Evolutionary conservation across 2,888 invertebrate species (phyloP).

Genomic region (Notocelia uddmanniana): DNA sequence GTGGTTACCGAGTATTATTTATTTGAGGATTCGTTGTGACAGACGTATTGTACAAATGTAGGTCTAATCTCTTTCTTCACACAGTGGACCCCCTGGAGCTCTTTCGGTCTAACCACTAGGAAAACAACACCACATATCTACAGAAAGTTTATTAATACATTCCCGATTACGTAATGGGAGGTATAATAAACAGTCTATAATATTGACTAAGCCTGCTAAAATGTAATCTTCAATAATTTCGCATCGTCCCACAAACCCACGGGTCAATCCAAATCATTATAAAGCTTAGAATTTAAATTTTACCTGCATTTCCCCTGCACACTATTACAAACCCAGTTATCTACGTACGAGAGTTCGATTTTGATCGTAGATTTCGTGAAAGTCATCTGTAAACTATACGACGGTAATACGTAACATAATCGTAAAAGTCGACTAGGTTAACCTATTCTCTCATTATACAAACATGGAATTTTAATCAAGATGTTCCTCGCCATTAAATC

Average conservation of each 20-base stretch:
- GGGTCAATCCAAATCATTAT: constrained; percentile 5
- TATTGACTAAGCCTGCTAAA: neutral
- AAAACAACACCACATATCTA: no score
- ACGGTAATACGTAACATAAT: constrained; percentile 19
- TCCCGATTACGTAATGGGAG: neutral
- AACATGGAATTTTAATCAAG: constrained; percentile 30
- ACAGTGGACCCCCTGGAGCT: no score
- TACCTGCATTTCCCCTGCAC: neutral
- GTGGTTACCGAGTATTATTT: no score
- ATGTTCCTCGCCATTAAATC: constrained; percentile 21
- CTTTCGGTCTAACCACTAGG: no score
- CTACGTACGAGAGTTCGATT: neutral
- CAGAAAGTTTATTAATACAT: no score
- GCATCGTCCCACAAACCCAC: constrained; percentile 18
- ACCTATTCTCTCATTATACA: constrained; percentile 21
- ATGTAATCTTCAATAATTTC: neutral
- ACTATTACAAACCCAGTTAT: neutral
- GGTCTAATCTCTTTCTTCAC: no score
- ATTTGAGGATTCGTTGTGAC: no score
- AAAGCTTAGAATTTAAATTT: neutral
- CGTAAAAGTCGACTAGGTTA: constrained; percentile 29
- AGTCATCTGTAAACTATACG: neutral
- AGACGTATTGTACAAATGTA: no score
- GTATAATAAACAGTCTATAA: neutral
- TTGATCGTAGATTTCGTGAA: neutral